Base-by-base conservation (phyloP, 1,140 invertebrate species). In the Arctopsyche grandis region DNA sequence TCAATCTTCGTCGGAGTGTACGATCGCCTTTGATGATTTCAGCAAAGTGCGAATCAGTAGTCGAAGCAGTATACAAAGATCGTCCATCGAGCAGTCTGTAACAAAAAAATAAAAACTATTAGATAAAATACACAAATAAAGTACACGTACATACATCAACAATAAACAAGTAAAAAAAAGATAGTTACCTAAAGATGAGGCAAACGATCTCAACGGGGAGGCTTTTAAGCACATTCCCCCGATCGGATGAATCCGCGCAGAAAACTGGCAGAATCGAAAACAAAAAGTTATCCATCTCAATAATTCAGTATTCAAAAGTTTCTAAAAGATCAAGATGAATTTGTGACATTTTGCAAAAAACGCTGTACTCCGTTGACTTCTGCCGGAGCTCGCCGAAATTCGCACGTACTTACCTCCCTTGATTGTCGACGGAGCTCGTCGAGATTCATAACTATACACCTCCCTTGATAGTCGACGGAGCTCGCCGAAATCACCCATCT, bases 11-110 rank as follows among this genome's bases (percentile, higher is more conserved):
- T 52, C 60, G 69, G 5, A 77, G 43, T 12, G 22, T 7, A 7
- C 9, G 7, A 22, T 77, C 76, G 26, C 63, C 24, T 38, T 56
- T 77, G 44, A 77, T 77, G 38, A 77, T 69, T 4, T 29, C 22
- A 10, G 26, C 21, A 60, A 60, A 77, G 9, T 29, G 24, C 9
- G 12, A 1, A 63, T 19, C 7, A 9, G 46, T 22, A 26, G 9
- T 44, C 4, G 63, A 77, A 16, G 76, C 76, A 0, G 66, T 48
- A 16, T 76, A 66, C 52, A 76, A 66, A 43, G 75, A 76, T 16
- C 58, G 19, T 7, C 58, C 75, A n/a, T 76, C 76, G 5, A 77
- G 24, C n/a, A 46, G 44, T 56, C 76, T 69, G 60, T 56, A 75
- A 74, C 71, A 74, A 74, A 74, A 74, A 26, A 38, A 38, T 4